phyloP scores from a whole-genome alignment of 2,888 invertebrate genomes.

The Meta bourneti region DNA sequence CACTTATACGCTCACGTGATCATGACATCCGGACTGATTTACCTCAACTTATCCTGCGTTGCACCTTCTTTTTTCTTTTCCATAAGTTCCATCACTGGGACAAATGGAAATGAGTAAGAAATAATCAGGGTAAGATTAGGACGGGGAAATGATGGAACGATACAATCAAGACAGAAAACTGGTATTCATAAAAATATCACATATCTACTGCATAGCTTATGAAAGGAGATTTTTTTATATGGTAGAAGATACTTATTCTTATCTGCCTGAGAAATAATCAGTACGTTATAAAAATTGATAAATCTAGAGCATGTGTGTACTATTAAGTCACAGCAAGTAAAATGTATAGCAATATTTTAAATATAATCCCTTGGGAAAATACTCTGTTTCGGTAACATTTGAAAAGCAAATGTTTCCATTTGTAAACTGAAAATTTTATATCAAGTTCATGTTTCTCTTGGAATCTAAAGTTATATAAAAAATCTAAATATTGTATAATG shows the following conservation, averaged over 20 bases:
- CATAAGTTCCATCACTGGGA: neutral
- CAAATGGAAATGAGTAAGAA: constrained; percentile 3
- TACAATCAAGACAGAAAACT: neutral
- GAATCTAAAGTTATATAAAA: neutral
- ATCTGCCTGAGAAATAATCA: neutral
- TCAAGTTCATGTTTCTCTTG: neutral
- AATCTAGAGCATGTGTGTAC: neutral
- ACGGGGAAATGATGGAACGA: neutral
- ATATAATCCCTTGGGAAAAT: too few relatives aligned
- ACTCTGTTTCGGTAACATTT: too few relatives aligned
- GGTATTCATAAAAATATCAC: too few relatives aligned
- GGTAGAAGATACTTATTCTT: neutral
- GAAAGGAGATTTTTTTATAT: neutral
- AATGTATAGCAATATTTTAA: too few relatives aligned
- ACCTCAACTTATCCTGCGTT: constrained; percentile 17
- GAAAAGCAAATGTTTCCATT: neutral
- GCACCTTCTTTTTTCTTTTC: constrained; percentile 14
- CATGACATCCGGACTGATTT: constrained; percentile 45
- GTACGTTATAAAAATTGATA: neutral
- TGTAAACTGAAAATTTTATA: neutral
- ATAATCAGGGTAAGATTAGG: neutral
- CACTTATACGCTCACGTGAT: constrained; percentile 43
- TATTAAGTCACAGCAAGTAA: neutral
- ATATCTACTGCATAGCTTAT: neutral
- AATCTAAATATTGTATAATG: neutral